phyloP scores from a whole-genome alignment of 2,888 invertebrate genomes.

The Cabera pusaria region DNA sequence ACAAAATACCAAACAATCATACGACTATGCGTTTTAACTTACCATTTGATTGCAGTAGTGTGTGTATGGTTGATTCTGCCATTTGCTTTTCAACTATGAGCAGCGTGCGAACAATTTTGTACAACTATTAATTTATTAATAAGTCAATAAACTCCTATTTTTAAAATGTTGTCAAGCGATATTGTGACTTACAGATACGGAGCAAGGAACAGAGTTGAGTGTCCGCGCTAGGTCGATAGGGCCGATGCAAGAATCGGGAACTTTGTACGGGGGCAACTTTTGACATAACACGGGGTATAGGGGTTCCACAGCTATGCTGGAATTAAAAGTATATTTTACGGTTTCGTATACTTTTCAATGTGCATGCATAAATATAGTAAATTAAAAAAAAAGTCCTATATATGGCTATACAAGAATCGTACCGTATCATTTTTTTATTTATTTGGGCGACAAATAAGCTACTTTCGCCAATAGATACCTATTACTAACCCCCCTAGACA shows the following conservation, averaged over 20 bases:
- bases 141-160: too few relatives aligned
- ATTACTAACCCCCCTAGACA: too few relatives aligned
- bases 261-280: conserved; percentile 76
- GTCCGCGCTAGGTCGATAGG: conserved; percentile 92
- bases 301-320: conserved; percentile 95
- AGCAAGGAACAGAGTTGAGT: conserved; percentile 94
- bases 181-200: conserved; percentile 86
- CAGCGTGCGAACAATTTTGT: conserved; percentile 56
- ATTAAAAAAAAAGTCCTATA: too few relatives aligned
- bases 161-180: too few relatives aligned
- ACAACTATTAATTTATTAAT: conserved; percentile 10
- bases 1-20: too few relatives aligned
- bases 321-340: conserved; percentile 39
- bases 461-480: too few relatives aligned
- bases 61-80: conserved; percentile 71
- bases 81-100: conserved; percentile 73
- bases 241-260: conserved; percentile 76
- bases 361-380: too few relatives aligned
- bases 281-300: conserved; percentile 89
- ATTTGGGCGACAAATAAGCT: too few relatives aligned
- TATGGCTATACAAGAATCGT: too few relatives aligned
- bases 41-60: conserved; percentile 76
- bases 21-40: too few relatives aligned
- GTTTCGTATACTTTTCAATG: too few relatives aligned
- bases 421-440: too few relatives aligned